A percentile compares a stretch with the other conserved stretches of the same genome.
Conservation (phyloP, 1,140 invertebrate species). For the Drosophila trapezifrons region DNA sequence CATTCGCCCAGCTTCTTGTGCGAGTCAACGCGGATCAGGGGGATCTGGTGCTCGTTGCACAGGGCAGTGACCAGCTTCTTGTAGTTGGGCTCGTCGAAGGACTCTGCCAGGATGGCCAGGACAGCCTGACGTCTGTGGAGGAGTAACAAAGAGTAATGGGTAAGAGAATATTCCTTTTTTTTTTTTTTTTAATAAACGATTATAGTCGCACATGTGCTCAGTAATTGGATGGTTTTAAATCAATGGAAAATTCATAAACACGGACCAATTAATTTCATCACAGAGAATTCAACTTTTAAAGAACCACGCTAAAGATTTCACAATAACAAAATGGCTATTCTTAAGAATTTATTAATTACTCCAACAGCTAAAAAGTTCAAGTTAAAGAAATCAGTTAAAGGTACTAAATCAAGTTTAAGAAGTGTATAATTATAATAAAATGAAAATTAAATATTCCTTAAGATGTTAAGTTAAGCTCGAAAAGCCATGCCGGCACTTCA, state of each 20-base stretch:
- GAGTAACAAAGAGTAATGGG: background rate
- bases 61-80: conserved; percentile 99
- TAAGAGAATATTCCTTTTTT: background rate
- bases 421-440: too few relatives aligned
- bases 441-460: background rate
- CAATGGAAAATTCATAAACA: conserved; percentile 82
- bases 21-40: conserved; percentile 96
- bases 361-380: too few relatives aligned
- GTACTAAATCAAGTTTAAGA: background rate
- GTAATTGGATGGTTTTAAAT: conserved; percentile 75
- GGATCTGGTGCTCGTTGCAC: conserved; percentile 99
- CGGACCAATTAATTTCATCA: conserved; percentile 82
- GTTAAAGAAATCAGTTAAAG: background rate
- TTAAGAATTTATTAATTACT: background rate
- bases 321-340: background rate
- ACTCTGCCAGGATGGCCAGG: conserved; percentile 97
- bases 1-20: conserved; percentile 99
- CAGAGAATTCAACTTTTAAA: background rate
- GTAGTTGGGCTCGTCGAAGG: conserved; percentile 99
- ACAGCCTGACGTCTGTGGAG: conserved; percentile 93
- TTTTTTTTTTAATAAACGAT: background rate
- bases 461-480: too few relatives aligned
- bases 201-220: conserved; percentile 31
- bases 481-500: background rate
- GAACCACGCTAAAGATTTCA: background rate